phyloP scores from a whole-genome alignment of 1,140 invertebrate genomes.

The Brachionus plicatilis region DNA sequence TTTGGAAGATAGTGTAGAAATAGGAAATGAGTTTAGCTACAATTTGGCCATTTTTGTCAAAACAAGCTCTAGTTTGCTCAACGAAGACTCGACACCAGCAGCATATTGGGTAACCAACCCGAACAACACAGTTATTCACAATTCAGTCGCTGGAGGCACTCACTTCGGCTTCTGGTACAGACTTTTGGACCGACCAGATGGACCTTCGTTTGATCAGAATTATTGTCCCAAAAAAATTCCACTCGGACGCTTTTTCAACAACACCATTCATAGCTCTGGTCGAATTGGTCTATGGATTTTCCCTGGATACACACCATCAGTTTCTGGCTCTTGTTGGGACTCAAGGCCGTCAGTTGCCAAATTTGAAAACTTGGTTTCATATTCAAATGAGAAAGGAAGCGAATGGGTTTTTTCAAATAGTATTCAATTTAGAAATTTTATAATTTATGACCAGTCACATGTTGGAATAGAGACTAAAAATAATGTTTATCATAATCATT shows the following conservation, averaged over 20 bases:
- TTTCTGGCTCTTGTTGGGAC: slow-evolving; percentile 32
- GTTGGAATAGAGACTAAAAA: slow-evolving; percentile 43
- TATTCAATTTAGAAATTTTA: slow-evolving; percentile 47
- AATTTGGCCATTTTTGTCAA: slow-evolving; percentile 51
- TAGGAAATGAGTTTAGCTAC: slow-evolving; percentile 48
- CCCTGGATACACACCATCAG: slow-evolving; percentile 44
- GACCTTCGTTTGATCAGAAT: slow-evolving; percentile 46
- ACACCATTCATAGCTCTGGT: slow-evolving; percentile 50
- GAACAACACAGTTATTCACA: slow-evolving; percentile 49
- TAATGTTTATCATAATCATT: neutral
- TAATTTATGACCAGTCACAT: slow-evolving; percentile 45
- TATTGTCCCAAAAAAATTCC: slow-evolving; percentile 48
- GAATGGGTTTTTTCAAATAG: slow-evolving; percentile 48
- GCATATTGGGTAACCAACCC: slow-evolving; percentile 52
- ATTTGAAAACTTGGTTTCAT: slow-evolving; percentile 42
- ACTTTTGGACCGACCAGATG: slow-evolving; percentile 49
- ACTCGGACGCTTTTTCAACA: slow-evolving; percentile 47
- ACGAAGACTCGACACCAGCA: slow-evolving; percentile 53
- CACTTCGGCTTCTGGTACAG: slow-evolving; percentile 54
- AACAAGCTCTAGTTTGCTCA: slow-evolving; percentile 50
- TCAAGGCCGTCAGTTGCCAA: neutral
- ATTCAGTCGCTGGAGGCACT: slow-evolving; percentile 48
- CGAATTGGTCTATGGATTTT: slow-evolving; percentile 55
- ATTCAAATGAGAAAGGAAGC: slow-evolving; percentile 43
- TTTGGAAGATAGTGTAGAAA: slow-evolving; percentile 54